Conservation (phyloP, 2,113 vertebrate genomes). For the Phycodurus eques region DNA sequence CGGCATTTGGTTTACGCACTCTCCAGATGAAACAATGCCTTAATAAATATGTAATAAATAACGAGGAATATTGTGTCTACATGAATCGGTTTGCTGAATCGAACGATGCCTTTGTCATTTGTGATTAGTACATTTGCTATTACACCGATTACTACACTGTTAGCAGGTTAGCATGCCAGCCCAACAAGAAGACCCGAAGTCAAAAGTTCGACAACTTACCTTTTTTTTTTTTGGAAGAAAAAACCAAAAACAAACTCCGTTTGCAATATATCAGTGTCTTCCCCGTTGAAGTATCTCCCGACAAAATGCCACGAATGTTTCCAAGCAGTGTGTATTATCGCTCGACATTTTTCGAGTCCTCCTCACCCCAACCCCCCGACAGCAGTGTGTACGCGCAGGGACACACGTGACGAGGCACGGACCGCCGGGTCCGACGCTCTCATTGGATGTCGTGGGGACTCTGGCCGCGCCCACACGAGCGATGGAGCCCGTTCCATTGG, state of each 20-base stretch:
- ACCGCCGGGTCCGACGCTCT: background rate
- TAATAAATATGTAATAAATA: background rate
- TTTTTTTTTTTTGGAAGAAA: background rate
- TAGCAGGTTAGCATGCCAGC: conserved; percentile 8
- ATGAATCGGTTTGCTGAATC: background rate
- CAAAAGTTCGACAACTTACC: background rate
- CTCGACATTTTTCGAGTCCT: conserved; percentile 6
- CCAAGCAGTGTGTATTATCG: background rate
- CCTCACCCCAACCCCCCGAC: conserved; percentile 6
- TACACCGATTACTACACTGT: background rate
- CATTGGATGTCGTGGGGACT: conserved; percentile 30
- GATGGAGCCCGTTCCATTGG: conserved; percentile 38
- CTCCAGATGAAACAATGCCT: background rate
- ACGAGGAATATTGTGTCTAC: background rate
- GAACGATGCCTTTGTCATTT: background rate
- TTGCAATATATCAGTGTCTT: background rate
- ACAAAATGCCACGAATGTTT: background rate
- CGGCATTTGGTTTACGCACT: background rate
- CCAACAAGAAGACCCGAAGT: background rate
- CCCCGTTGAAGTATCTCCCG: background rate
- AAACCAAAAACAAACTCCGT: too few relatives aligned
- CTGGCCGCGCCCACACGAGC: background rate
- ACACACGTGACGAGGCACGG: conserved; percentile 58
- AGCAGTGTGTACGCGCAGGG: conserved; percentile 61
- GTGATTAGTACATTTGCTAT: background rate